phyloP scores from a whole-genome alignment of 2,888 invertebrate species.

The Drosophila macrospina region DNA sequence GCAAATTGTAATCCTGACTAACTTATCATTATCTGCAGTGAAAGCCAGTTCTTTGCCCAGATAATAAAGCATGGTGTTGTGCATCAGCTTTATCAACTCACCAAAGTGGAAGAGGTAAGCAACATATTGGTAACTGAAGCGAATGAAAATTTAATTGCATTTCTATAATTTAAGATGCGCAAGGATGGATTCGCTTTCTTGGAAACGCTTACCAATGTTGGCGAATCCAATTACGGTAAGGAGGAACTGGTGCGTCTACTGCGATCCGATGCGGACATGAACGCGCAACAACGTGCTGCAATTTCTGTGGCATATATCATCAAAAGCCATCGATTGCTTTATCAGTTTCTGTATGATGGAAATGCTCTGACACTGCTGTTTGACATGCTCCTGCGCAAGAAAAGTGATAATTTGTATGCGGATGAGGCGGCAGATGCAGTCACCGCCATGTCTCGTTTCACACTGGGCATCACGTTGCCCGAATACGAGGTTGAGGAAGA shows the following conservation, averaged over 20 bases:
- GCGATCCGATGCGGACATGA: conserved; percentile 75
- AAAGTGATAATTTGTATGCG: conserved; percentile 75
- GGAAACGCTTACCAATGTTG: conserved; percentile 83
- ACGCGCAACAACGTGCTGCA: conserved; percentile 83
- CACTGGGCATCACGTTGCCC: conserved; percentile 79
- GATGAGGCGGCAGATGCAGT: conserved; percentile 84
- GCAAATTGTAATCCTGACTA: background rate
- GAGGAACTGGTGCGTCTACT: conserved; percentile 83
- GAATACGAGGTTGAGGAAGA: conserved; percentile 53
- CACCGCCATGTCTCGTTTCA: conserved; percentile 81
- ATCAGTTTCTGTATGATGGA: conserved; percentile 83
- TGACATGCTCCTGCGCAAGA: conserved; percentile 80
- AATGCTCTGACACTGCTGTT: conserved; percentile 82
- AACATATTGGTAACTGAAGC: background rate
- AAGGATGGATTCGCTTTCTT: conserved; percentile 81
- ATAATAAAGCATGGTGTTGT: conserved; percentile 84
- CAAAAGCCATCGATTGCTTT: conserved; percentile 81
- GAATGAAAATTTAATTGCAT: background rate
- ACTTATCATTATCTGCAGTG: conserved; percentile 58
- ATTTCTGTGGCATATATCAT: conserved; percentile 84
- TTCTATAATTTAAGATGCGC: conserved; percentile 71
- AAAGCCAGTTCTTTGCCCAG: conserved; percentile 84
- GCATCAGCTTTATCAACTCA: conserved; percentile 82
- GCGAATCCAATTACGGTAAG: conserved; percentile 85
- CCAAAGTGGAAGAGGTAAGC: conserved; percentile 80